These are phyloP conservation scores for Hyperopisus bebe DNA, from an alignment of 2,113 vertebrate genomes.

Conservation along the genomic window DNA sequence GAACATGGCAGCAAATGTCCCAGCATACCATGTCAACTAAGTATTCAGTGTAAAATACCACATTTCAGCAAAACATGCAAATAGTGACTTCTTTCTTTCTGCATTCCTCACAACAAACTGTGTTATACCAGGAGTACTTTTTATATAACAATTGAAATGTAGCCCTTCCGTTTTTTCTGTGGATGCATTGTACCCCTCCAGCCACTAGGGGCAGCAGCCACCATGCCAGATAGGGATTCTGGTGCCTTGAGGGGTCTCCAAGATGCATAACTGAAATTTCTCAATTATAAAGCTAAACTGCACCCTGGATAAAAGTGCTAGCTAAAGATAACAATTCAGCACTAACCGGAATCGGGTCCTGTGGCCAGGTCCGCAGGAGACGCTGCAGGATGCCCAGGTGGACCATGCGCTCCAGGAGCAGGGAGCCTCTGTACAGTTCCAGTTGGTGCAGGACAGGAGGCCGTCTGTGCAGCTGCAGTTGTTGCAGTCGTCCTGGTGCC, in stretches of 20 bases:
- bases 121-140: neutral
- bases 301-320: neutral
- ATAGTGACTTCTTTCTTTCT: neutral
- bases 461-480: slow-evolving; percentile 74
- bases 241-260: neutral
- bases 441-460: slow-evolving; percentile 61
- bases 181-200: neutral
- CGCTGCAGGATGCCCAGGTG: slow-evolving; percentile 73
- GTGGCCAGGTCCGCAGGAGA: slow-evolving; percentile 62
- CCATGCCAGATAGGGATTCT: neutral
- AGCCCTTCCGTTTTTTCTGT: neutral
- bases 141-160: neutral
- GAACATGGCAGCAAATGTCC: neutral
- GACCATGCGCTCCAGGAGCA: slow-evolving; percentile 83
- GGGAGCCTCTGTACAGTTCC: slow-evolving; percentile 48
- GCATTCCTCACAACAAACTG: neutral
- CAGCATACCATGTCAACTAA: neutral
- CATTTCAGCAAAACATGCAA: neutral
- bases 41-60: neutral
- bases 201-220: neutral
- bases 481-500: slow-evolving; percentile 61
- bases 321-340: neutral
- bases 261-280: neutral
- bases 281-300: neutral
- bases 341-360: slow-evolving; percentile 71